Evolutionary conservation across 2,113 vertebrate species (phyloP).

Genomic region (Steatornis caripensis): DNA sequence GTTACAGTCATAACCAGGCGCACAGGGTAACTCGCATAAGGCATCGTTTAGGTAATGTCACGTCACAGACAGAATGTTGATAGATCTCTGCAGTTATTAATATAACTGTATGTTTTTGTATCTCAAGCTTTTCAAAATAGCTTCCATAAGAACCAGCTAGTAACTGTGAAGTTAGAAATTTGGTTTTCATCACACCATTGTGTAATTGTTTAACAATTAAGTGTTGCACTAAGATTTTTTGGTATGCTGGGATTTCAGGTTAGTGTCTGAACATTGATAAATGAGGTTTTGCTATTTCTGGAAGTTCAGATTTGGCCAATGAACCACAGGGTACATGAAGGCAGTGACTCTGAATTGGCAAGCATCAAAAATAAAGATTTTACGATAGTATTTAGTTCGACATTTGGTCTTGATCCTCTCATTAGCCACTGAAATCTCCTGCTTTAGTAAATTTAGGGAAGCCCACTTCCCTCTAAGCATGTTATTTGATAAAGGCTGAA

Average conservation of each 20-base stretch:
- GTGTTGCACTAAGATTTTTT: background rate
- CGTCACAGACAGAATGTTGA: background rate
- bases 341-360: background rate
- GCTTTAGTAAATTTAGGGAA: background rate
- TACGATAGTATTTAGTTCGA: background rate
- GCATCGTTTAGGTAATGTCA: background rate
- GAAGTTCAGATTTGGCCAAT: background rate
- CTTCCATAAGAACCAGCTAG: background rate
- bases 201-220: background rate
- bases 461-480: background rate
- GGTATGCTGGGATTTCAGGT: background rate
- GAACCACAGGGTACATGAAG: background rate
- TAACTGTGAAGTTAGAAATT: background rate
- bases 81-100: background rate
- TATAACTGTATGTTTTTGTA: background rate
- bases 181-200: background rate
- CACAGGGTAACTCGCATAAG: background rate
- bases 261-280: background rate
- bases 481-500: conserved; percentile 28
- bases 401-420: conserved; percentile 17
- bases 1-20: background rate
- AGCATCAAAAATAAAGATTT: background rate
- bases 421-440: conserved; percentile 1
- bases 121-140: background rate
- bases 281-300: background rate